Evolutionary conservation across 2,888 invertebrate species (phyloP).

Genomic region (Drosophila peninsularis): DNA sequence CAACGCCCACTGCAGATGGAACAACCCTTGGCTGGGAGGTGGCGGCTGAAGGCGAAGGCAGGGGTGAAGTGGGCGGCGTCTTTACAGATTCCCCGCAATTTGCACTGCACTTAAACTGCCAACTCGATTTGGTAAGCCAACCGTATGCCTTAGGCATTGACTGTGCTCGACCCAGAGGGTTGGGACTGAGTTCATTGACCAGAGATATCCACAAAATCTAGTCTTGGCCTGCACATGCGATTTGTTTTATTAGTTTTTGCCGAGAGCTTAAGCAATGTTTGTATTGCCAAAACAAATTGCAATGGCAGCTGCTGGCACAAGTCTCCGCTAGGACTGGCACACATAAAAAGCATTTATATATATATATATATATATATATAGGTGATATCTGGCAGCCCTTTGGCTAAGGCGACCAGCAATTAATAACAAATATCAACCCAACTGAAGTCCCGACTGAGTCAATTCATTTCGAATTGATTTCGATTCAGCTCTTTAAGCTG

Average conservation of each 20-base stretch:
- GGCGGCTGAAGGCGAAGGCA: background rate
- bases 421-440: conserved; percentile 66
- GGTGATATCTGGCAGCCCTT: conserved; percentile 67
- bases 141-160: conserved; percentile 43
- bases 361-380: conserved; percentile 6
- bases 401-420: conserved; percentile 52
- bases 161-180: conserved; percentile 22
- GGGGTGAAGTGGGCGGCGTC: conserved; percentile 10
- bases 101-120: conserved; percentile 74
- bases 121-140: conserved; percentile 66
- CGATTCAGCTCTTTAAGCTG: conserved; percentile 43
- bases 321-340: conserved; percentile 23
- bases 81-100: conserved; percentile 55
- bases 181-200: conserved; percentile 68
- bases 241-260: conserved; percentile 78
- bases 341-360: conserved; percentile 31
- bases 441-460: conserved; percentile 22
- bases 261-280: conserved; percentile 40
- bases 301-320: conserved; percentile 67
- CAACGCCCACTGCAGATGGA: conserved; percentile 40
- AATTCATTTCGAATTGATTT: conserved; percentile 30
- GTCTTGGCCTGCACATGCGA: conserved; percentile 75
- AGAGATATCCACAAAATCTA: conserved; percentile 54
- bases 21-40: conserved; percentile 19
- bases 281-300: conserved; percentile 61